Evolutionary conservation across 2,888 invertebrate genomes (phyloP).

Genomic region (Rhaphigaster nebulosa): DNA sequence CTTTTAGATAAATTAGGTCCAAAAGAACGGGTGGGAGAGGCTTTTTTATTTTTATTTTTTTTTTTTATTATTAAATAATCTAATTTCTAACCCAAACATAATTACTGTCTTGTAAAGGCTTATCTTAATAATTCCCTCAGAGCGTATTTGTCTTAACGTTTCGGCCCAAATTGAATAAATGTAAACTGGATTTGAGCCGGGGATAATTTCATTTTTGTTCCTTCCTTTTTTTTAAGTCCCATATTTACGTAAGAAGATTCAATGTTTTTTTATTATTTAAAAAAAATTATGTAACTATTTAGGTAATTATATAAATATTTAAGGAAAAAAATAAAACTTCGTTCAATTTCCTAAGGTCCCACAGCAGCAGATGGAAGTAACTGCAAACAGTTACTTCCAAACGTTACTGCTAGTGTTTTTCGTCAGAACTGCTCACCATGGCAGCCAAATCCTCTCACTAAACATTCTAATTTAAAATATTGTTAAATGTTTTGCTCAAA

Average conservation of each 20-base stretch:
- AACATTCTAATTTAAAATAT: too few relatives aligned
- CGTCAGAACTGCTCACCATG: too few relatives aligned
- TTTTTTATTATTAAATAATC: constrained; percentile 15
- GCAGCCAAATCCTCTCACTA: too few relatives aligned
- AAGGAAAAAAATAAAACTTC: too few relatives aligned
- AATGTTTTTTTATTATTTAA: neutral
- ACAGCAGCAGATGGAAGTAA: too few relatives aligned
- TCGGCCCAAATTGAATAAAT: constrained; percentile 19
- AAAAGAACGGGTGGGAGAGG: neutral
- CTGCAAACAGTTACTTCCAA: too few relatives aligned
- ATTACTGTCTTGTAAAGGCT: constrained; percentile 21
- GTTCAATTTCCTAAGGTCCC: too few relatives aligned
- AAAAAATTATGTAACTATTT: too few relatives aligned
- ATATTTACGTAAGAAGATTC: neutral
- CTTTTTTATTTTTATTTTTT: neutral
- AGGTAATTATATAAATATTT: too few relatives aligned
- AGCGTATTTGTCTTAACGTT: constrained; percentile 30
- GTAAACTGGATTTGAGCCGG: neutral
- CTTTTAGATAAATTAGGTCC: constrained; percentile 38
- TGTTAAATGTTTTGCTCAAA: too few relatives aligned
- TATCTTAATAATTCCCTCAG: constrained; percentile 35
- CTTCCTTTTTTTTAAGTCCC: neutral
- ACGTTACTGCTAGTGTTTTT: too few relatives aligned
- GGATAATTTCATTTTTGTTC: constrained; percentile 12
- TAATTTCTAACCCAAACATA: constrained; percentile 22